Base-by-base conservation (phyloP, 2,113 vertebrate species). In the Channa argus region DNA sequence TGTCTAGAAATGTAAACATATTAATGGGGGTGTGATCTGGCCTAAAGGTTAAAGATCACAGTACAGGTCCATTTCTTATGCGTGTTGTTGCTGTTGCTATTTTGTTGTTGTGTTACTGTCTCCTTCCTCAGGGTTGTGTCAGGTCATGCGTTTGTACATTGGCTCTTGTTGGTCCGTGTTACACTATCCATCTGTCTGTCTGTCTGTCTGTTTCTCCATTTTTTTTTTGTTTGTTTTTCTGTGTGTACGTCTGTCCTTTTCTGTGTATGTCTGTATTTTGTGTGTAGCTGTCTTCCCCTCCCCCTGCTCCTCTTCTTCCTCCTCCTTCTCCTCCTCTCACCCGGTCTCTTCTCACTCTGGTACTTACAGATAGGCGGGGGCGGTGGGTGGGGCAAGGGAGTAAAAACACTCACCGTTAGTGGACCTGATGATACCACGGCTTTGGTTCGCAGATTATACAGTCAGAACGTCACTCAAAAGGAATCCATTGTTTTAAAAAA, bases 331-430 rank as follows among this genome's bases (percentile, higher is more conserved):
- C 75, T 88, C 83, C 81, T 91, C 91, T 83, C 86, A 88, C 74
- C 89, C 84, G n/a, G 87, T 91, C 88, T 90, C 91, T 81, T 92
- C 84, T 93, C 82, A 91, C 89, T 92, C 91, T 90, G 89, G 89
- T 87, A 91, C 83, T 86, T 80, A 88, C 69, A 81, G 86, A 82
- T 87, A 86, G 37, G 39, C 37, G 6, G 33, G 5, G 51, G 63
- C 41, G 39, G 15, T 52, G 69, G 47, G 37, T 36, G 6, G 58
- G 15, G 58, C n/a, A 2, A 62, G 24, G 24, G 24, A 45, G 34
- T 38, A 37, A 36, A 37, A 36, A 38, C 15, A 9, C 36, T 51
- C 69, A 33, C 65, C 37, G 6, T 47, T 24, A 24, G 24, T 24
- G 46, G 43, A 37, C 24, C 14, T 36, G 3, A 46, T 36, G 3